Evolutionary conservation across 2,113 vertebrate species (phyloP).

Genomic region (Cairina moschata): DNA sequence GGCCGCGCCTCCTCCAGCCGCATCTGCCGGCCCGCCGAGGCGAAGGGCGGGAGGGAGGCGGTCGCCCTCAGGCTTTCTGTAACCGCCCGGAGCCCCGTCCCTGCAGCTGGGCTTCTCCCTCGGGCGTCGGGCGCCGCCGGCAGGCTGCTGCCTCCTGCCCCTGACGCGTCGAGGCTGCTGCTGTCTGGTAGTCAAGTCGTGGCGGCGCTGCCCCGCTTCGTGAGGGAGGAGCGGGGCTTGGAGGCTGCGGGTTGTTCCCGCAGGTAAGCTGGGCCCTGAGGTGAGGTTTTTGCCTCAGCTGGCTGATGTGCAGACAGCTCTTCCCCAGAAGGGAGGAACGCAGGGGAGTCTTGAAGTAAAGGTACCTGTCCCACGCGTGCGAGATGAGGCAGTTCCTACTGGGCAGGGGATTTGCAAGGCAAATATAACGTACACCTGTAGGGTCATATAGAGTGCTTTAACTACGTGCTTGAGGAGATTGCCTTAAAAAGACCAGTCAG

Average conservation of each 20-base stretch:
- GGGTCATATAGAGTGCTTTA: accelerated
- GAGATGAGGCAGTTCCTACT: too few species aligned
- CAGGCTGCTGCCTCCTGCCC: neutral
- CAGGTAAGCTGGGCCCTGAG: neutral
- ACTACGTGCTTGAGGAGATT: accelerated
- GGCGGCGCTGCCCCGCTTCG: accelerated
- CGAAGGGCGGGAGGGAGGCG: neutral
- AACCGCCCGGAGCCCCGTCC: too few species aligned
- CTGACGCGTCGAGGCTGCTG: accelerated
- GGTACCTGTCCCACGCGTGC: accelerated
- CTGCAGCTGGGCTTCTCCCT: neutral
- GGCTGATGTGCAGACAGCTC: too few species aligned
- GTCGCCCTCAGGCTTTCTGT: neutral
- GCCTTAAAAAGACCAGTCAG: neutral
- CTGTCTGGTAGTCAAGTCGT: neutral
- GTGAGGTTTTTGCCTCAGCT: neutral
- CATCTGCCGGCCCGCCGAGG: neutral
- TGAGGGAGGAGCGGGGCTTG: too few species aligned
- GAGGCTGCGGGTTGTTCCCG: too few species aligned
- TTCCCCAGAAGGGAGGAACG: neutral
- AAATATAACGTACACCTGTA: neutral
- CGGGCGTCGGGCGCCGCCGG: neutral
- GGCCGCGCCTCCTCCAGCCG: neutral
- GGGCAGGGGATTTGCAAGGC: neutral
- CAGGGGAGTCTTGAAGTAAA: accelerated